Evolutionary conservation across 1,140 invertebrate species (phyloP), one percentile per base, ranked within the genome.

Genomic region (Zophobas atratus): DNA sequence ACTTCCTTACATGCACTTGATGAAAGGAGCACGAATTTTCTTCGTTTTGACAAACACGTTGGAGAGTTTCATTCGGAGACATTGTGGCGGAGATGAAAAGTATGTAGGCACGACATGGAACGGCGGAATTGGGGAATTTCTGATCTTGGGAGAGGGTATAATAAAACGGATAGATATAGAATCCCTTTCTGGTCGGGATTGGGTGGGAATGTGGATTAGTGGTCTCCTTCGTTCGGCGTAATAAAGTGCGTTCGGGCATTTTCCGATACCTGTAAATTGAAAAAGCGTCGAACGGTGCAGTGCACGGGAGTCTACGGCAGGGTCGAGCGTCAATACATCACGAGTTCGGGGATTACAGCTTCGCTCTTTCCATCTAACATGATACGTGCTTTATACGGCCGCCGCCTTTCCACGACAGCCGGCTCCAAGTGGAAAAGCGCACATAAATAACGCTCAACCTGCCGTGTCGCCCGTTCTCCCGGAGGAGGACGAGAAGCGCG

Each of bases 371-470:
- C 80, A 83, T 82, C 81, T 76, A 81, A 78, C 80, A 81, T 80
- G 82, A 84, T 84, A 84, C 84, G 84, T 84, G 82, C 82, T 83
- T 82, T 84, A 84, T 83, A 84, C 80, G 80, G 82, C 80, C 75
- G 75, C 79, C 78, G 79, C 79, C 76, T 78, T 82, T 80, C 70
- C 76, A 63, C 76, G 72, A 74, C 60, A 76, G 77, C 79, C 75
- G 78, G 77, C 72, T 80, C 78, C 79, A 79, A 81, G 83, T 82
- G 83, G 84, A 82, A 85, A 84, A 84, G 81, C 80, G 76, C 78
- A 79, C 84, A 85, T 85, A 85, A 85, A 85, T 85, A 85, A 85
- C 83, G 83, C 81, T 83, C 83, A 86, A 83, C 84, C 82, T 84
- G 82, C 81, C 81, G 81, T 81, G 78, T 80, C 80, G 81, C 81